Conservation (phyloP, 2,113 vertebrate genomes). For the Cebus imitator region DNA sequence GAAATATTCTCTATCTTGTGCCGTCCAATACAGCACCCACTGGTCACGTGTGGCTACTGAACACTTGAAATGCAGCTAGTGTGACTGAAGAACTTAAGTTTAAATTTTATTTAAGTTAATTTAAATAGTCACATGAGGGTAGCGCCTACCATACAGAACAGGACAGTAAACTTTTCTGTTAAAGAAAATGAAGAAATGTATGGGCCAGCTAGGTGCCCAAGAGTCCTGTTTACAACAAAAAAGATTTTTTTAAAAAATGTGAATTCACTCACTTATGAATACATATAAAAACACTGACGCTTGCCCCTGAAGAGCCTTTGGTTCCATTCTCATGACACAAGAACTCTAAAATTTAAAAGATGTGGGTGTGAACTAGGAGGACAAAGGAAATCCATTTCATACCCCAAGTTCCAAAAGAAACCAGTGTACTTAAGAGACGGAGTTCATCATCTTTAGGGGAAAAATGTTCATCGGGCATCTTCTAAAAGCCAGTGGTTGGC, state of each 20-base stretch:
- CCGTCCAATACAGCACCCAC: neutral
- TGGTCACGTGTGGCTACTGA: neutral
- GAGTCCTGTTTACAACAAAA: neutral
- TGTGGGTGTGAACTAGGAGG: neutral
- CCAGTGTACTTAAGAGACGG: neutral
- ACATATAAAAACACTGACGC: neutral
- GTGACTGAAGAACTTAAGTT: neutral
- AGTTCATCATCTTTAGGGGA: neutral
- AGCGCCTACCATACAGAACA: neutral
- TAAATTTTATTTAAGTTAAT: constrained; percentile 7
- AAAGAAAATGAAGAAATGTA: constrained; percentile 18
- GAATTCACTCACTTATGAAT: neutral
- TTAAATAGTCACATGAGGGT: neutral
- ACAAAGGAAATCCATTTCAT: neutral
- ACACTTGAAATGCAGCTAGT: neutral
- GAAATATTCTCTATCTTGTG: neutral
- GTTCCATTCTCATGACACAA: neutral
- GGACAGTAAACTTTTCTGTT: neutral
- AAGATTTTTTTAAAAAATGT: neutral
- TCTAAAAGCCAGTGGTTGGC: neutral
- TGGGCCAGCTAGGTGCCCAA: neutral
- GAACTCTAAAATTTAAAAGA: neutral
- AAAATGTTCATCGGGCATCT: neutral
- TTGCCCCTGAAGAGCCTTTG: neutral
- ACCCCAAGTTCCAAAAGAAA: neutral